Evolutionary conservation across 1,140 invertebrate genomes (phyloP), one percentile per base, ranked within the genome.

Genomic region (Camponotus pennsylvanicus): DNA sequence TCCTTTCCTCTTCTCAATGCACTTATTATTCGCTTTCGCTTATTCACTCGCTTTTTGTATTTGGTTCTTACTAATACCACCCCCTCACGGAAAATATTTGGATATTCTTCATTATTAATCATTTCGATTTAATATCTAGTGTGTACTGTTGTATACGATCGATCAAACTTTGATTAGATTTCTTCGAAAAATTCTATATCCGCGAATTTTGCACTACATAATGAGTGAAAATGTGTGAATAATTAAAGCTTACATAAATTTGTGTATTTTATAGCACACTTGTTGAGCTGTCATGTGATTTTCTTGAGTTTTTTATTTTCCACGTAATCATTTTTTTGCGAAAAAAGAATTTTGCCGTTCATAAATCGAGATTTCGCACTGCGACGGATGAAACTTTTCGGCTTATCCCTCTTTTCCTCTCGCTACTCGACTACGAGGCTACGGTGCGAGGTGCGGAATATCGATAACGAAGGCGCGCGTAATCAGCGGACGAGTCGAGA

Each of bases 51-150:
- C 49, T 61, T 90, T 88, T 92, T 90, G 87, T 61, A 69, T 77
- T 63, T 70, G 37, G 8, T 86, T 86, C 55, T 86, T 91, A 86
- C 88, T 84, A 87, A 91, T 88, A 84, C 76, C 63, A 71, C 63
- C 70, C 18, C 42, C 21, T 63, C 52, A 13, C 27, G 40, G 37
- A 4, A 11, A 8, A 37, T 13, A 55, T 57, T 45, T 55, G 52
- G 7, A 42, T 40, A 55, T 76, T 73, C 76, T 82, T 32, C 13
- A 52, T 86, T 83, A 90, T 91, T 89, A 89, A 90, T 90, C 86
- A 79, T 52, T n/a, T 45, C 9, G 37, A 83, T 71, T 64, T 9
- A 71, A 45, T 76, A 91, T 88, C 90, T 42, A 3, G 1, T 91
- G 89, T 91, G 2, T 91, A 89, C 88, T 45, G 27, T 82, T 45